Base-by-base conservation (phyloP, 1,140 invertebrate genomes). In the Bombus pyrosoma region DNA sequence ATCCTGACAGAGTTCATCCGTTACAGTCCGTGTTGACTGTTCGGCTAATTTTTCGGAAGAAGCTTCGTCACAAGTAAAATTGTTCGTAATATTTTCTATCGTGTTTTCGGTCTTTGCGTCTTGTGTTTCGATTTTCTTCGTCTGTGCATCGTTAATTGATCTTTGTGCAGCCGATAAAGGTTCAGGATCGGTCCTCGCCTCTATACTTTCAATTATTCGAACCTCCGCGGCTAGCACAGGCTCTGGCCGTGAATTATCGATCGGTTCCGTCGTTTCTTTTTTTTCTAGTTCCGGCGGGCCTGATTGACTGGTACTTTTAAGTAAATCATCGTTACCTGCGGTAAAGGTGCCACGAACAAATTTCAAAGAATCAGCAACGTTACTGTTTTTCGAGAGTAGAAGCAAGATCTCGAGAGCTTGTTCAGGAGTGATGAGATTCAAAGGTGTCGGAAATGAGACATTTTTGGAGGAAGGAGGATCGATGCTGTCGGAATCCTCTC, bases 391-490 rank as follows among this genome's bases (percentile, higher is more conserved):
- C 39, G 92, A 93, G 1, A 94, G 88, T 68, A 92, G 87, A 15
- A 93, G 89, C 13, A 95, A 77, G 39, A 95, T 87, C 47, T 93
- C 91, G 22, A 93, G 81, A 10, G 92, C 89, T 89, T 94, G 90
- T 73, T 93, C 91, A n/a, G 92, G 79, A 82, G 81, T 94, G 6
- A 95, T 87, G 28, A 91, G 68, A 57, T 90, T 81, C 18, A 93
- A 75, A 32, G 92, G 89, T 64, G 91, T 86, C 47, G 86, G 82
- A 57, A 87, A 64, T 86, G 85, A 85, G 72, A 86, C 75, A 64
- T 88, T 83, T 79, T 90, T 86, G 72, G 86, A 89, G 41, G 69
- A 74, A 71, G 88, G 74, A 85, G 89, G 59, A 66, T 90, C 91
- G 85, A 86, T 86, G 88, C 79, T 84, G 80, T 94, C 87, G 78